Base-by-base conservation (phyloP, 1,140 invertebrate genomes). In the Bombyx mandarina region DNA sequence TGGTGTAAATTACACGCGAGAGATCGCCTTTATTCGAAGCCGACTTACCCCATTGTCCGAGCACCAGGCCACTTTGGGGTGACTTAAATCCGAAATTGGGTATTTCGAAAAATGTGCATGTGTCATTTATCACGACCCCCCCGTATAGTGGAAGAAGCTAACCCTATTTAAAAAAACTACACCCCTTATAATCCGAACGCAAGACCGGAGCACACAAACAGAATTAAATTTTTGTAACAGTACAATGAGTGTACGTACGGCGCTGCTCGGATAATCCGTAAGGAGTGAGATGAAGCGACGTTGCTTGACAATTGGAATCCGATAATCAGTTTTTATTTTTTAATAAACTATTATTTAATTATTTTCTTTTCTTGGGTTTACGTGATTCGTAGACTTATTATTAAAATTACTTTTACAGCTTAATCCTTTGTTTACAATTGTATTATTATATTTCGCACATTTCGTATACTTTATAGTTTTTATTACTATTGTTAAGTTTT, bases 21-120 rank as follows among this genome's bases (percentile, higher is more conserved):
- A 73, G 77, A 68, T 75, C 69, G 70, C 63, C 64, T 56, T 62
- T 69, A 52, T 57, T 51, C 44, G 52, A 52, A 47, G 57, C 65
- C 72, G 63, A 60, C 58, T 65, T 54, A 57, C 63, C 67, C 73
- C 61, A 82, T 84, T 84, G 83, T 84, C 79, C 79, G 60, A 57
- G 62, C 79, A 77, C 76, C 77, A 71, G 72, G 77, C 84, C 79
- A 88, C 86, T 88, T 88, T 88, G 79, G 87, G 86, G 83, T 82
- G 82, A 88, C 86, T 88, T 88, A 88, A 88, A 88, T 88, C 87
- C 87, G 78, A 88, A 88, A 88, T 88, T 88, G 87, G 87, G 87
- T 88, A 88, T 88, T 88, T 88, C 80, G 82, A 83, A 77, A 82
- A 87, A 88, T 85, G 83, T 85, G 83, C 87, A 88, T 87, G 86